A percentile compares a stretch with the other conserved stretches of the same genome.
These are phyloP conservation scores for Latheticus oryzae DNA, from an alignment of 2,888 invertebrate species.

Conservation along the genomic window DNA sequence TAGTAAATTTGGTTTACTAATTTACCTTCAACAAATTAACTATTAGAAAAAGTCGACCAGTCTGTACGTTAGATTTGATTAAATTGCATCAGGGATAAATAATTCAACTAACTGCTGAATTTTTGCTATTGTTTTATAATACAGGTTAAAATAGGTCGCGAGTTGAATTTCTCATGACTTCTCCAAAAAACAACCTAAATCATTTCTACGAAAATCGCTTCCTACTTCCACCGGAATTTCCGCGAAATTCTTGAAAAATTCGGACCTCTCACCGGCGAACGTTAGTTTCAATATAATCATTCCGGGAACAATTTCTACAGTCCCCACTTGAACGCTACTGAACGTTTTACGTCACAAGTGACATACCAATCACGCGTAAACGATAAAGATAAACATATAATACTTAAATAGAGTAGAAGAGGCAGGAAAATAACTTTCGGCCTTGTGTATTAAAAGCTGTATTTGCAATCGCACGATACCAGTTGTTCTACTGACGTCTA, in stretches of 20 bases:
- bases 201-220: conserved; percentile 15
- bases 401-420: background rate
- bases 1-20: no score
- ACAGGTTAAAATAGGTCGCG: no score
- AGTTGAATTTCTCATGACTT: no score
- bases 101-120: no score
- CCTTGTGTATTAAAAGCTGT: conserved; percentile 55
- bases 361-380: conserved; percentile 48
- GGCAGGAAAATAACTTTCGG: conserved; percentile 40
- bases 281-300: conserved; percentile 35
- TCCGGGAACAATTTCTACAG: conserved; percentile 48
- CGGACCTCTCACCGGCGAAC: conserved; percentile 14
- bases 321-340: conserved; percentile 31
- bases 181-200: no score
- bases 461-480: conserved; percentile 52
- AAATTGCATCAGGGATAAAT: no score
- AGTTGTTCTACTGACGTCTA: conserved; percentile 47
- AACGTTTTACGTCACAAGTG: conserved; percentile 48
- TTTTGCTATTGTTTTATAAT: no score
- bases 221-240: conserved; percentile 29
- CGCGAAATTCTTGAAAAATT: conserved; percentile 26
- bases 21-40: no score
- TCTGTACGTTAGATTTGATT: no score
- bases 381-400: conserved; percentile 38
- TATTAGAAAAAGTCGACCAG: no score